Conservation (phyloP, 2,113 vertebrate species). For the Passer domesticus region DNA sequence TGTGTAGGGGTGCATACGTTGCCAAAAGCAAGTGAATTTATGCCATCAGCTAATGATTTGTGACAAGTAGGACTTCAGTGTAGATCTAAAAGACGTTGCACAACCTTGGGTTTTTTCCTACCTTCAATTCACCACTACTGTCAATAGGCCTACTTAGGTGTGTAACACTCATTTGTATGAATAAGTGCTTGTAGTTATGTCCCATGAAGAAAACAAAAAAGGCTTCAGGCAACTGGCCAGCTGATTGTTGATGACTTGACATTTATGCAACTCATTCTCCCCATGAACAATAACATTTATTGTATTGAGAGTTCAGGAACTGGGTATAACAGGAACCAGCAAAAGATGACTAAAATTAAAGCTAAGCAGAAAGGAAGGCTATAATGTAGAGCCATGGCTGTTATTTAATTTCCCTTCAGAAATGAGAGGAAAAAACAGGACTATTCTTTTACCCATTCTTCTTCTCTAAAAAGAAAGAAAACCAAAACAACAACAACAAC, state of each 20-base stretch:
- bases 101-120: neutral
- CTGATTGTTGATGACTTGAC: conserved; percentile 42
- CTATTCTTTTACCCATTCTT: neutral
- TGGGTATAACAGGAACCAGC: conserved; percentile 22
- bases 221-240: neutral
- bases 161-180: neutral
- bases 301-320: conserved; percentile 26
- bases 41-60: neutral
- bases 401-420: conserved; percentile 23
- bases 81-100: neutral
- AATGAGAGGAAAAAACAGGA: neutral
- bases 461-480: neutral
- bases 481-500: neutral
- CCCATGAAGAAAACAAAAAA: conserved; percentile 26
- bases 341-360: conserved; percentile 35
- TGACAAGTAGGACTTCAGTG: neutral
- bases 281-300: conserved; percentile 32
- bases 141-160: neutral
- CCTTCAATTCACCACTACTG: neutral
- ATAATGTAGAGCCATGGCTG: neutral
- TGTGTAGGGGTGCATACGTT: neutral
- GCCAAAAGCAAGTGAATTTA: conserved; percentile 16
- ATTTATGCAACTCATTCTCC: conserved; percentile 19
- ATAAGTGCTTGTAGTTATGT: neutral
- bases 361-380: neutral